These are phyloP conservation scores for Drosophila borealis DNA, from an alignment of 2,888 invertebrate species.

Conservation along the genomic window DNA sequence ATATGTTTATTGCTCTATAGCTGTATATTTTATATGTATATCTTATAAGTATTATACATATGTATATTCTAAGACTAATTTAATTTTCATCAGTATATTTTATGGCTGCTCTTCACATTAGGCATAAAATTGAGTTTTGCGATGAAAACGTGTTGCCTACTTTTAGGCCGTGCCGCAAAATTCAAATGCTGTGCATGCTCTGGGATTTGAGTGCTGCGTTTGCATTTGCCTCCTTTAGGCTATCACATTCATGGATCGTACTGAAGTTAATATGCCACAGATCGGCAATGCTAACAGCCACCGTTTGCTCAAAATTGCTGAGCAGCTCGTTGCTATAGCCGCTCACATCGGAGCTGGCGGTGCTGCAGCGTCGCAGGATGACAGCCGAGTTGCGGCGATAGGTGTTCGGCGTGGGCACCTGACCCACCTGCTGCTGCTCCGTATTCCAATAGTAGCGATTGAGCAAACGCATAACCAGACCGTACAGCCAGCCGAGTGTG, in stretches of 20 bases:
- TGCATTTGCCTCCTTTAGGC: slow-evolving; percentile 28
- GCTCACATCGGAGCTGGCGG: slow-evolving; percentile 68
- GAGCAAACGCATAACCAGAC: slow-evolving; percentile 78
- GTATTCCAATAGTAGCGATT: slow-evolving; percentile 82
- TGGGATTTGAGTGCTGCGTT: slow-evolving; percentile 30
- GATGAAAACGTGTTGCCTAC: slow-evolving; percentile 35
- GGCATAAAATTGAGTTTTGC: not conserved
- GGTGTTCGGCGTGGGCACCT: slow-evolving; percentile 80
- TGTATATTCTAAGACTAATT: not conserved
- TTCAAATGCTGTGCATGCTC: slow-evolving; percentile 59
- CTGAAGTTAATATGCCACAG: slow-evolving; percentile 76
- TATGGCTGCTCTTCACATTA: slow-evolving; percentile 15
- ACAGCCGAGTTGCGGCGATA: slow-evolving; percentile 77
- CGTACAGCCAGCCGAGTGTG: slow-evolving; percentile 79
- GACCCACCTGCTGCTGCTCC: slow-evolving; percentile 73
- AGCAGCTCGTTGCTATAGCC: slow-evolving; percentile 53
- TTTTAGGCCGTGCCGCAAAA: slow-evolving; percentile 33
- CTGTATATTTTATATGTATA: not conserved
- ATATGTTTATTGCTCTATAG: slow-evolving; percentile 5
- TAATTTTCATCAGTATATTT: slow-evolving; percentile 12
- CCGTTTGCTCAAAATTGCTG: slow-evolving; percentile 60
- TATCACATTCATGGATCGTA: slow-evolving; percentile 60
- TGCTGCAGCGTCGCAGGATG: slow-evolving; percentile 73
- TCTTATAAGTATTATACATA: not conserved
- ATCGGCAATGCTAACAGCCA: slow-evolving; percentile 79